Conservation (phyloP, 2,113 vertebrate species). For the Talpa occidentalis region DNA sequence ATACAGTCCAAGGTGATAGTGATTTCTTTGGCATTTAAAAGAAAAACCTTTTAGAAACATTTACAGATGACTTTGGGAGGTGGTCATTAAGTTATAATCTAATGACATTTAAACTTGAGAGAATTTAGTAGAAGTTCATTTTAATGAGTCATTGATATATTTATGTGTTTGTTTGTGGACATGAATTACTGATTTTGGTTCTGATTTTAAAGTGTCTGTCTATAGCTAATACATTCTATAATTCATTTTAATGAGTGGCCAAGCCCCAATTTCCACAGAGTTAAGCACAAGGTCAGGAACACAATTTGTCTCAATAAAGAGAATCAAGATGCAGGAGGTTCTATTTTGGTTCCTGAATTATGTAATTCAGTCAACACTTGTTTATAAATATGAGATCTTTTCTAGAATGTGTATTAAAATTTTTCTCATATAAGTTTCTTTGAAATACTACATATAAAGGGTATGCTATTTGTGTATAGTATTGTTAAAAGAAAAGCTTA, state of each 20-base stretch:
- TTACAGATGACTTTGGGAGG: not conserved
- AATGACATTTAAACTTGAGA: slow-evolving; percentile 60
- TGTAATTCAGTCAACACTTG: not conserved
- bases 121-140: slow-evolving; percentile 55
- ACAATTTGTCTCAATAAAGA: not conserved
- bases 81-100: slow-evolving; percentile 21
- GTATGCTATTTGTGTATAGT: not conserved
- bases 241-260: not conserved
- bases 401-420: not conserved
- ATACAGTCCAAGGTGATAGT: slow-evolving; percentile 66
- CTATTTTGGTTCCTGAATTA: not conserved
- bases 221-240: not conserved
- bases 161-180: not conserved
- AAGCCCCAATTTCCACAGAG: not conserved
- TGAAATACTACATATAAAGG: not conserved
- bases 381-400: not conserved
- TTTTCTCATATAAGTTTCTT: not conserved
- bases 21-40: slow-evolving; percentile 58
- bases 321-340: not conserved
- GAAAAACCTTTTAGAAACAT: not conserved
- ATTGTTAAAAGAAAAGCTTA: not conserved
- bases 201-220: not conserved
- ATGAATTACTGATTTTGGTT: not conserved
- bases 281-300: not conserved
- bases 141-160: not conserved